Conservation (phyloP, 2,797 vertebrate species). For the Meriones psammophilus region DNA sequence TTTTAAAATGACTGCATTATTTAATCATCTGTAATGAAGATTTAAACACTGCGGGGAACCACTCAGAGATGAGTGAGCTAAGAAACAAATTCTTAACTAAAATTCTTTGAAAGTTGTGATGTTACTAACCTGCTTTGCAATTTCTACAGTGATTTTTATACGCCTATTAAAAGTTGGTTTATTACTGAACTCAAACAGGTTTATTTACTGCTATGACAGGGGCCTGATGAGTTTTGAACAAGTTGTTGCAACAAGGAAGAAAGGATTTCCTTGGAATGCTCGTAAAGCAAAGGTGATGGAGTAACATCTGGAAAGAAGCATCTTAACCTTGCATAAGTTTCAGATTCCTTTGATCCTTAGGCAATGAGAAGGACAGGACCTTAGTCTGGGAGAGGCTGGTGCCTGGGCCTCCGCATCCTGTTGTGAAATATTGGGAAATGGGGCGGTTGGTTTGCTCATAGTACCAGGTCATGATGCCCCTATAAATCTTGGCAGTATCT, state of each 20-base stretch:
- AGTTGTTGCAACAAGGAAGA: not conserved
- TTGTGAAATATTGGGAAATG: too few relatives aligned
- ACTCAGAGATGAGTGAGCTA: conserved; percentile 1
- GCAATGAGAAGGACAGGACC: not conserved
- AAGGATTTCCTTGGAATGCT: not conserved
- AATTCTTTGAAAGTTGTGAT: conserved; percentile 4
- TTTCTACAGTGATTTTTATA: conserved; percentile 3
- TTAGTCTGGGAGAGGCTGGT: not conserved
- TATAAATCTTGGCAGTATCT: not conserved
- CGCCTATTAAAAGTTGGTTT: not conserved
- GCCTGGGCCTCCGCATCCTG: too few relatives aligned
- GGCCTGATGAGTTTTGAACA: not conserved
- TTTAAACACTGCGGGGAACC: not conserved
- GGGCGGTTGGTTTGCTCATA: not conserved
- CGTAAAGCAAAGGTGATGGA: not conserved
- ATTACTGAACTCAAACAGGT: not conserved
- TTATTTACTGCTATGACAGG: not conserved
- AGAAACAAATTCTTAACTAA: conserved; percentile 46
- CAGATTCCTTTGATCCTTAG: not conserved
- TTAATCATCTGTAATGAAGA: conserved; percentile 41
- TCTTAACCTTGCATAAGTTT: not conserved
- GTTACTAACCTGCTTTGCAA: not conserved
- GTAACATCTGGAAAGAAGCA: not conserved
- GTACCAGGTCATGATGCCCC: not conserved
- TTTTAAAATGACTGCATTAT: not conserved